Conservation (phyloP, 2,888 invertebrate species). For the Panopea generosa region DNA sequence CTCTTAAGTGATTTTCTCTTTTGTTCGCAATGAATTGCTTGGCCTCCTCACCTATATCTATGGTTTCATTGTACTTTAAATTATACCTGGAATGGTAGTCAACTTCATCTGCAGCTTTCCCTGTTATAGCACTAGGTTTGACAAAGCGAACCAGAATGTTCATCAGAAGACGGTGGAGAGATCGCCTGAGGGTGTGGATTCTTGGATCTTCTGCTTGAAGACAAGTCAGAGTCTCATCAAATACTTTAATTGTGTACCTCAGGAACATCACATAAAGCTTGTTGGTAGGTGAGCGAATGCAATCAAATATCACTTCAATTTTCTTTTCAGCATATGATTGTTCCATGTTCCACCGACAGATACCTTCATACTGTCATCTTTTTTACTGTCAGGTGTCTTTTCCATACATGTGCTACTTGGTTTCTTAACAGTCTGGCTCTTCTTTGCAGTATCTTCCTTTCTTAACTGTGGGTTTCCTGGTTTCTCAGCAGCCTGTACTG, state of each 20-base stretch:
- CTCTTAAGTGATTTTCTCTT: constrained; percentile 37
- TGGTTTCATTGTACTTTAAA: constrained; percentile 20
- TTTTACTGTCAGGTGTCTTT: not conserved
- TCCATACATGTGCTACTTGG: not conserved
- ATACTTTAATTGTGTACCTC: constrained; percentile 35
- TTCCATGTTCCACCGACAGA: constrained; percentile 9
- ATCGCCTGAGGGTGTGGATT: constrained; percentile 39
- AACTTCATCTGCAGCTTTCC: too few species aligned
- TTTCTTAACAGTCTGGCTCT: not conserved
- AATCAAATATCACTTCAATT: too few species aligned
- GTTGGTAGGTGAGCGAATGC: constrained; percentile 49
- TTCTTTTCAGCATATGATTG: constrained; percentile 45
- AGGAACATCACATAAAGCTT: constrained; percentile 50
- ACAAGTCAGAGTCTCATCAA: constrained; percentile 39
- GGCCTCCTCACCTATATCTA: constrained; percentile 42
- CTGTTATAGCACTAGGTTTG: constrained; percentile 12
- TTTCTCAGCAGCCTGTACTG: constrained; percentile 1
- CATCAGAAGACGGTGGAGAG: constrained; percentile 11
- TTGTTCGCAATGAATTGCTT: constrained; percentile 31
- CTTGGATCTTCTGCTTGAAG: constrained; percentile 50
- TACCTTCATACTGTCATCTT: not conserved
- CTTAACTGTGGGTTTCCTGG: not conserved
- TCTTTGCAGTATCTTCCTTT: too few species aligned
- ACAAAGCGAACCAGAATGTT: too few species aligned
- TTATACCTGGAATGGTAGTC: constrained; percentile 13